Evolutionary conservation across 2,888 invertebrate genomes (phyloP).

Genomic region (Meta bourneti): DNA sequence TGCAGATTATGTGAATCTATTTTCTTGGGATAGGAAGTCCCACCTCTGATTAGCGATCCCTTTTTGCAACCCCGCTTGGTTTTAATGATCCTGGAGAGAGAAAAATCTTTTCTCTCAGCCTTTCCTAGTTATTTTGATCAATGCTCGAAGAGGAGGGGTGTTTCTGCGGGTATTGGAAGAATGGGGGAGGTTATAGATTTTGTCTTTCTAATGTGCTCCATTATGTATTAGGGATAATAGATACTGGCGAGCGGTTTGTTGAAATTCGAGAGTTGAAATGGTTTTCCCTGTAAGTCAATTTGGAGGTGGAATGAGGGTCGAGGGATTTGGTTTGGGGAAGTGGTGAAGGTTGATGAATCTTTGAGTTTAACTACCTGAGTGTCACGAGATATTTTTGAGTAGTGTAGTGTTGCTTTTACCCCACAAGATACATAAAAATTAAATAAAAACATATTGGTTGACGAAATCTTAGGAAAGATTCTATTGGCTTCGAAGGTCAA

Average conservation of each 20-base stretch:
- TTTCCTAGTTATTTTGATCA: constrained; percentile 29
- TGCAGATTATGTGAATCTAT: constrained; percentile 71
- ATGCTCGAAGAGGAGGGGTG: constrained; percentile 3
- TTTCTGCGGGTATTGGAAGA: constrained; percentile 7
- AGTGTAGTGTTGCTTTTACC: too few relatives aligned
- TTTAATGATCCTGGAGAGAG: not conserved
- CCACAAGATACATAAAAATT: too few relatives aligned
- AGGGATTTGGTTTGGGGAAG: too few relatives aligned
- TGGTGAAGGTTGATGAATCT: too few relatives aligned
- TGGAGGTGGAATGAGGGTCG: too few relatives aligned
- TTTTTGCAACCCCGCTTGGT: constrained; percentile 27
- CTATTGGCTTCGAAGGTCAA: too few relatives aligned
- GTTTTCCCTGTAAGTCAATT: not conserved
- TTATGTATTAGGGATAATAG: constrained; percentile 17
- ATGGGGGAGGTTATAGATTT: constrained; percentile 4
- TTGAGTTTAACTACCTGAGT: too few relatives aligned
- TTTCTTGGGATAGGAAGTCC: constrained; percentile 10
- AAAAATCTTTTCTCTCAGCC: not conserved
- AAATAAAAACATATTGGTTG: too few relatives aligned
- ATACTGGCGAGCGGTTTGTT: not conserved
- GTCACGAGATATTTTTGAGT: too few relatives aligned
- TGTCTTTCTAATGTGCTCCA: constrained; percentile 54
- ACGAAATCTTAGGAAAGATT: too few relatives aligned
- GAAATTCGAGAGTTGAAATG: not conserved
- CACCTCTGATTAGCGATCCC: constrained; percentile 67